These are phyloP conservation scores for Phataginus tetradactyla DNA, from an alignment of 2,797 vertebrate species.

Conservation along the genomic window DNA sequence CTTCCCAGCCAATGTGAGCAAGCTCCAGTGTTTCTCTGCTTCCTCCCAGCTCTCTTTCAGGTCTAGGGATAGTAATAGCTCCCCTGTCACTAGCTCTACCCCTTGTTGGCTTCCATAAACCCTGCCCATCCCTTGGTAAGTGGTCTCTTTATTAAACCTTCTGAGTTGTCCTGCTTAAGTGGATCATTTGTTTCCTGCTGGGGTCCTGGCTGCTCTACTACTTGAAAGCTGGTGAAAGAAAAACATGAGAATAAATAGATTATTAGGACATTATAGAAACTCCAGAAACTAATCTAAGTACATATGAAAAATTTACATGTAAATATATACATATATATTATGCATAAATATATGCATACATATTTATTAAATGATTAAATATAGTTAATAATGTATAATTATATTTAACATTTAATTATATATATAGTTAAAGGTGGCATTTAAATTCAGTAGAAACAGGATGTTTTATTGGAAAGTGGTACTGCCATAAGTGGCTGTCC, in stretches of 20 bases:
- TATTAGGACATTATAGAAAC: not conserved
- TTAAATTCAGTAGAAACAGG: not conserved
- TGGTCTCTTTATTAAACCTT: not conserved
- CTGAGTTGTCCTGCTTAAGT: not conserved
- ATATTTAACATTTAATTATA: too few relatives aligned
- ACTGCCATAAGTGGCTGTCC: not conserved
- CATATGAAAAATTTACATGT: not conserved
- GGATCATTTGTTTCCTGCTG: not conserved
- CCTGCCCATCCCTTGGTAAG: not conserved
- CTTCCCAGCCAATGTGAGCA: not conserved
- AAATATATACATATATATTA: not conserved
- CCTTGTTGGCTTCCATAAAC: not conserved
- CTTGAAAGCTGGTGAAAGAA: not conserved
- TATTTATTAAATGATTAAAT: not conserved
- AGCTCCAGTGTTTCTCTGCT: not conserved
- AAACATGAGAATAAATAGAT: not conserved
- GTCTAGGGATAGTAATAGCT: too few relatives aligned
- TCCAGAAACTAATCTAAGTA: not conserved
- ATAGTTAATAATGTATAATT: too few relatives aligned
- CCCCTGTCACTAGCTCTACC: not conserved
- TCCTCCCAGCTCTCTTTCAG: not conserved
- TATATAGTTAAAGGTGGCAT: not conserved
- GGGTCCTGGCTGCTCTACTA: not conserved
- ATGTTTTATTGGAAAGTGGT: not conserved
- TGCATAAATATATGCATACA: too few relatives aligned